Evolutionary conservation across 2,113 vertebrate species (phyloP).

Genomic region (Scomber colias): DNA sequence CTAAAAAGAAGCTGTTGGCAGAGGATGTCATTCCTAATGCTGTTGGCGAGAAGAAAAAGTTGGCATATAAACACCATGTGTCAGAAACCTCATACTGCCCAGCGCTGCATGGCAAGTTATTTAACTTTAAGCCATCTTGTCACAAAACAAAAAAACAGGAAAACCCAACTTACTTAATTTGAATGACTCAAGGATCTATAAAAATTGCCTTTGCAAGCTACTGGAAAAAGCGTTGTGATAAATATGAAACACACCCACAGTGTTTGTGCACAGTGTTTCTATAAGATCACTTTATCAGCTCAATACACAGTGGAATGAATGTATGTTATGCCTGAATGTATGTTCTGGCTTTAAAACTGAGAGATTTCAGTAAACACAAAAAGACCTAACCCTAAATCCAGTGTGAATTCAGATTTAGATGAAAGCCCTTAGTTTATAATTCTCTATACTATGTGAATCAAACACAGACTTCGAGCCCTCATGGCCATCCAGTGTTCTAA

Average conservation of each 20-base stretch:
- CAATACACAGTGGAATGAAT: conserved; percentile 34
- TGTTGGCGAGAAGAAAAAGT: conserved; percentile 74
- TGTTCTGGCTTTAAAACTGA: conserved; percentile 57
- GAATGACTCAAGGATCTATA: conserved; percentile 16
- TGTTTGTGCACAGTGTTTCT: conserved; percentile 33
- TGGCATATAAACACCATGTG: conserved; percentile 61
- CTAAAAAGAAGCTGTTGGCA: conserved; percentile 79
- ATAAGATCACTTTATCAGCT: conserved; percentile 63
- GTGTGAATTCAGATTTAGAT: conserved; percentile 83
- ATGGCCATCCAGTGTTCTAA: conserved; percentile 78
- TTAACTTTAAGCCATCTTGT: conserved; percentile 62
- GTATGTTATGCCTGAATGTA: conserved; percentile 51
- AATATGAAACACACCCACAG: conserved; percentile 37
- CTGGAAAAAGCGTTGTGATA: conserved; percentile 27
- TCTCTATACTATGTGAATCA: conserved; percentile 81
- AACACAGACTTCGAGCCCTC: conserved; percentile 78
- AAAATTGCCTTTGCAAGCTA: conserved; percentile 47
- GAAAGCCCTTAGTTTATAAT: conserved; percentile 79
- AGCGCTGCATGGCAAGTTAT: conserved; percentile 47
- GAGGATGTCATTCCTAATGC: conserved; percentile 70
- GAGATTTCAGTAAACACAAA: conserved; percentile 68
- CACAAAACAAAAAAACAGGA: conserved; percentile 38
- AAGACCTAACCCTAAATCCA: conserved; percentile 76
- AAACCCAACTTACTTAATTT: conserved; percentile 21
- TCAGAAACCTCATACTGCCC: conserved; percentile 67